Evolutionary conservation across 2,888 invertebrate genomes (phyloP).

Genomic region (Andrena flavipes): DNA sequence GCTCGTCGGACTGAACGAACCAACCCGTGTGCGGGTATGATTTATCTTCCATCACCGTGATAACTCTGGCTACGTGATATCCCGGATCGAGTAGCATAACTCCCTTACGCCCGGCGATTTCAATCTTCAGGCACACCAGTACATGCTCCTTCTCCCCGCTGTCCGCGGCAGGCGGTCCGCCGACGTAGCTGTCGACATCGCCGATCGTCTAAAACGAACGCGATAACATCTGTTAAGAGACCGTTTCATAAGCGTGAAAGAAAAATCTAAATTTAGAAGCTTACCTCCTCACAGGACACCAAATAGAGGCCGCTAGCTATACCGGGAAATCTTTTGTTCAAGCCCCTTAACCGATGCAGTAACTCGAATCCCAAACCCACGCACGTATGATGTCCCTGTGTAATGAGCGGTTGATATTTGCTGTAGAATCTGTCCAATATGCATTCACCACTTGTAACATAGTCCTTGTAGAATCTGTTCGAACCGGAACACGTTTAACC

Average conservation of each 20-base stretch:
- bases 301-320: conserved; percentile 89
- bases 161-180: conserved; percentile 85
- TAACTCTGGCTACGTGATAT: conserved; percentile 94
- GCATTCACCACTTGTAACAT: conserved; percentile 87
- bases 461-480: conserved; percentile 86
- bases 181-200: conserved; percentile 84
- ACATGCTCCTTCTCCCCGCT: conserved; percentile 95
- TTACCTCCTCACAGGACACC: conserved; percentile 95
- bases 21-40: conserved; percentile 95
- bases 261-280: conserved; percentile 32
- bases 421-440: conserved; percentile 91
- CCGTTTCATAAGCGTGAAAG: no score
- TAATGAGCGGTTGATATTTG: conserved; percentile 92
- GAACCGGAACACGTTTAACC: not conserved
- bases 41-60: conserved; percentile 94
- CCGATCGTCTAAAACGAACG: conserved; percentile 82
- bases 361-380: conserved; percentile 95
- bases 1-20: conserved; percentile 93
- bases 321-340: conserved; percentile 89
- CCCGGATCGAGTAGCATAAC: conserved; percentile 95
- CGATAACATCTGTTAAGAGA: conserved; percentile 2
- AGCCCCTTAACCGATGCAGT: conserved; percentile 87
- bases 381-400: conserved; percentile 93
- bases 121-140: conserved; percentile 91
- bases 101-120: conserved; percentile 90